Base-by-base conservation (phyloP, 2,113 vertebrate species). In the Prolemur simus region DNA sequence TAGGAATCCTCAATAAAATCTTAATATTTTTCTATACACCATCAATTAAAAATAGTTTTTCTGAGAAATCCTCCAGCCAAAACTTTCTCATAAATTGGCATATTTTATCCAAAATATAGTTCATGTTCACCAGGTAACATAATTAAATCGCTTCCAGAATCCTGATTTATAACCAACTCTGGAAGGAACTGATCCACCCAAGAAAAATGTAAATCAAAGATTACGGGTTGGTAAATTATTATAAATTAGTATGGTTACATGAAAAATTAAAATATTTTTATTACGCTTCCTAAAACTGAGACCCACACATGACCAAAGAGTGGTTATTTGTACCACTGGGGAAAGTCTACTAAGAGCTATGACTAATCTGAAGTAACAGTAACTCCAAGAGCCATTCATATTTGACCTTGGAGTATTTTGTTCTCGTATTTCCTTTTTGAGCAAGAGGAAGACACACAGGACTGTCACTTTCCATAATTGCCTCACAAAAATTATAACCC, bases 401-500 rank as follows among this genome's bases (percentile, higher is more conserved):
- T 23, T 64, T 87, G 90, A 94, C 96, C 94, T 93, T 93, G 82
- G 64, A 89, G 34, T 49, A 49, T 91, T 81, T 89, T 89, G 39
- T 76, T 94, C 83, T 78, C 47, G 64, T 23, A 86, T 39, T 91
- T 94, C 21, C 82, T 87, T 92, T 87, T 87, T 87, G 73, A 96
- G 29, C 76, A 96, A 91, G 86, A 96, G 74, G 66, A 77, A 84
- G 27, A 95, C 23, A 73, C 42, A 86, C 4, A 85, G 9, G 13
- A 94, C 80, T 87, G 83, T 80, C 93, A 71, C 32, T 76, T 90
- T 86, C 91, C 60, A 14, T 39, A 94, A 95, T 1, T 96, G 86
- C 45, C 69, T 96, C 86, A 89, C 74, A 96, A 52, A 97, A 97
- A 89, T 96, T 95, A 96, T 80, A 87, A 49, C 69, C 74, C 63